Conservation (phyloP, 2,888 invertebrate genomes). For the Yponomeuta cagnagella region DNA sequence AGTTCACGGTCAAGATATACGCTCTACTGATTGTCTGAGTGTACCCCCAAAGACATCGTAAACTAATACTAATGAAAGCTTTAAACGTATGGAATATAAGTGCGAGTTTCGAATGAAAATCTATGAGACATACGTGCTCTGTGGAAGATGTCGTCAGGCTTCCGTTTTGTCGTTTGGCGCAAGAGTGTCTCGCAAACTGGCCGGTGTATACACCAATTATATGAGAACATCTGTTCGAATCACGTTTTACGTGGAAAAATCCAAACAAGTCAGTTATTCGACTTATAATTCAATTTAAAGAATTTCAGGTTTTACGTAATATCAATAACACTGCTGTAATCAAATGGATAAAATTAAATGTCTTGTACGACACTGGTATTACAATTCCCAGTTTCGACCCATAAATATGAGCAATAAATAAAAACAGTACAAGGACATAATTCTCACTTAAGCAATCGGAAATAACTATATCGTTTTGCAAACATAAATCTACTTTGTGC, state of each 20-base stretch:
- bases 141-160: constrained; percentile 2
- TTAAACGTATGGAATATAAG: not conserved
- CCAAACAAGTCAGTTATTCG: too few relatives aligned
- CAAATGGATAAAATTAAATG: not conserved
- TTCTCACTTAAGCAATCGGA: not conserved
- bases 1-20: constrained; percentile 44
- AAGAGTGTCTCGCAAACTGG: not conserved
- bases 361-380: not conserved
- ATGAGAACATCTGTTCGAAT: too few relatives aligned
- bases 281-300: too few relatives aligned
- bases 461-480: not conserved
- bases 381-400: not conserved
- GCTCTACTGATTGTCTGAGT: constrained; percentile 17
- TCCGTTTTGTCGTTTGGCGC: constrained; percentile 2
- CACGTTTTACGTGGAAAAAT: too few relatives aligned
- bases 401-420: not conserved
- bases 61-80: not conserved
- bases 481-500: not conserved
- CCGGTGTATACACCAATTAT: too few relatives aligned
- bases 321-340: not conserved
- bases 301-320: too few relatives aligned
- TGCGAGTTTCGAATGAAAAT: not conserved
- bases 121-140: not conserved
- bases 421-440: not conserved
- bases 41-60: not conserved